Evolutionary conservation across 1,140 invertebrate species (phyloP).

Genomic region (Argopecten irradians): DNA sequence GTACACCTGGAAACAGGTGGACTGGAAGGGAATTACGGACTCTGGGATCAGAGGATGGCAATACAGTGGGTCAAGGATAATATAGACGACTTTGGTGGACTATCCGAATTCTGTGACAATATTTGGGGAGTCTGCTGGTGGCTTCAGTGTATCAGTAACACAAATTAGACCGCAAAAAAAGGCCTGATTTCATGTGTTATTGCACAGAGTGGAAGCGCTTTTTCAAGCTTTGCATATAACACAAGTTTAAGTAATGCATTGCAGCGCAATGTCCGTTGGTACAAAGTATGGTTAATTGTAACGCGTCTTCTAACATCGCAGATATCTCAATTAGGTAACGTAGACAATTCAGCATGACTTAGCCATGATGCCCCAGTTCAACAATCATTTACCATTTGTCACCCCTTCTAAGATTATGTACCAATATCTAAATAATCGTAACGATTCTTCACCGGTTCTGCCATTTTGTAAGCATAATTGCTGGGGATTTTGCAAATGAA

Average conservation of each 20-base stretch:
- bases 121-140: conserved; percentile 35
- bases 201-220: conserved; percentile 25
- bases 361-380: neutral
- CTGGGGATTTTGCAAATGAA: no score
- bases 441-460: neutral
- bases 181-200: conserved; percentile 25
- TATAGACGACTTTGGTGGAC: conserved; percentile 24
- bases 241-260: neutral
- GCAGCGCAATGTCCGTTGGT: neutral
- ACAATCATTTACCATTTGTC: neutral
- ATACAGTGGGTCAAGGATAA: conserved; percentile 35
- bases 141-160: neutral
- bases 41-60: conserved; percentile 36
- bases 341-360: neutral
- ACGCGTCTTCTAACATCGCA: neutral
- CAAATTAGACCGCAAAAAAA: neutral
- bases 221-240: neutral
- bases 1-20: neutral
- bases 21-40: conserved; percentile 22
- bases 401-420: neutral
- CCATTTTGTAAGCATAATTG: neutral
- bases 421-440: neutral
- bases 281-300: neutral
- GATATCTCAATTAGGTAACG: neutral
- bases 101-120: conserved; percentile 16